These are phyloP conservation scores for Platichthys stellatus DNA, from an alignment of 2,113 vertebrate species.

Conservation along the genomic window DNA sequence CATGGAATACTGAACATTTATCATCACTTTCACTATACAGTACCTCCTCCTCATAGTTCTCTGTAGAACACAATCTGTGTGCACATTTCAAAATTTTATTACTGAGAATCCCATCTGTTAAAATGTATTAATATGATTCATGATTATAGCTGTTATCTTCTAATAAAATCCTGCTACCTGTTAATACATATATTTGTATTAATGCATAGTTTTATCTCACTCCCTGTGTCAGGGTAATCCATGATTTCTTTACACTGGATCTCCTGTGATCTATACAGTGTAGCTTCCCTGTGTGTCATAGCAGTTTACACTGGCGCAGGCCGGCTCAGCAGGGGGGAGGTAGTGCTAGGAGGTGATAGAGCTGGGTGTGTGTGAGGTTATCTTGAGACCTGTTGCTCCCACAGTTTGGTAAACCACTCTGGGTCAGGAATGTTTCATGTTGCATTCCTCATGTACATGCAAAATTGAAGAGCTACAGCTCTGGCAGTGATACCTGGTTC, in stretches of 20 bases:
- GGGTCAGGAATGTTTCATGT: constrained; percentile 29
- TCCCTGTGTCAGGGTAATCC: background rate
- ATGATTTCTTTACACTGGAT: background rate
- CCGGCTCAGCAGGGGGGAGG: background rate
- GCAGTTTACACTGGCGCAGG: background rate
- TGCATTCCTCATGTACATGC: constrained; percentile 27
- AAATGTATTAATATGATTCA: constrained; percentile 1
- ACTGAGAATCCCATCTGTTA: background rate
- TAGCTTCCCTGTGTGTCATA: constrained; percentile 1
- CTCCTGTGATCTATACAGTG: constrained; percentile 3
- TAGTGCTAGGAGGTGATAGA: constrained; percentile 63
- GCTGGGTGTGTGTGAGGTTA: constrained; percentile 21
- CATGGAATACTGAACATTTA: background rate
- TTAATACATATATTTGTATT: background rate
- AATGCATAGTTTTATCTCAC: background rate
- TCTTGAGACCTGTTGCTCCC: constrained; percentile 24
- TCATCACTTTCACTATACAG: background rate
- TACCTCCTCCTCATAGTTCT: background rate
- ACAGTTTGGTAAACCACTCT: constrained; percentile 19
- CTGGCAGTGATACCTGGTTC: constrained; percentile 14
- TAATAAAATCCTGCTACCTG: background rate
- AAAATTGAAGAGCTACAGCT: constrained; percentile 2
- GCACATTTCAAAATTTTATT: background rate
- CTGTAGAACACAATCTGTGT: background rate
- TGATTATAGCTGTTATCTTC: background rate